These are phyloP conservation scores for Drosophila kohkoa DNA, from an alignment of 1,140 invertebrate species.

Conservation along the genomic window DNA sequence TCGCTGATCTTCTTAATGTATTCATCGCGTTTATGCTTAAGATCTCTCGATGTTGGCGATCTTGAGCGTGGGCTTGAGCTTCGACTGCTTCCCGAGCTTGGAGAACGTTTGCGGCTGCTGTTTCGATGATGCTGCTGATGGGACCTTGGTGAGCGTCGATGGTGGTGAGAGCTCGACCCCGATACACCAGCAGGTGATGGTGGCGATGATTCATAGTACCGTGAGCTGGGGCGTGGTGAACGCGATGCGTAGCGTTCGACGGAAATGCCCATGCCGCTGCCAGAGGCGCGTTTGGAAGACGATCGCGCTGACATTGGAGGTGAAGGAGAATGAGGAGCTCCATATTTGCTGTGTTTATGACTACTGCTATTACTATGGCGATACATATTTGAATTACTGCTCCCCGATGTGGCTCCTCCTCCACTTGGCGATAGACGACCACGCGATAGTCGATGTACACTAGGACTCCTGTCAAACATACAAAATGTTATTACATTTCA, in stretches of 20 bases:
- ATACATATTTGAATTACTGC: constrained; percentile 60
- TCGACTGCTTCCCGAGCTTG: constrained; percentile 65
- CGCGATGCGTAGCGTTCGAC: constrained; percentile 64
- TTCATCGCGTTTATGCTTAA: constrained; percentile 86
- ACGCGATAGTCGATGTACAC: constrained; percentile 66
- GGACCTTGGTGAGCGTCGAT: constrained; percentile 60
- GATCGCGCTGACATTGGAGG: constrained; percentile 65
- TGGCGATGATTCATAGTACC: constrained; percentile 67
- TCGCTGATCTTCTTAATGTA: constrained; percentile 91
- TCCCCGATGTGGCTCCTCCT: constrained; percentile 37
- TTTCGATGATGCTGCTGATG: constrained; percentile 56
- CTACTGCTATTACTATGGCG: constrained; percentile 57
- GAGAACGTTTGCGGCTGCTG: constrained; percentile 67
- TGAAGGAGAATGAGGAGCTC: constrained; percentile 57
- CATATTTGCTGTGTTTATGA: constrained; percentile 72
- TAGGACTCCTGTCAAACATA: constrained; percentile 64
- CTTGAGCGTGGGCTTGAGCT: constrained; percentile 61
- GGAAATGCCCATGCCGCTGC: constrained; percentile 57
- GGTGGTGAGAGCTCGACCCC: constrained; percentile 66
- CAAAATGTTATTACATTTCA: not conserved
- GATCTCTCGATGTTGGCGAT: constrained; percentile 72
- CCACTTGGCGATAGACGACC: constrained; percentile 64
- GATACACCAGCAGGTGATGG: constrained; percentile 54
- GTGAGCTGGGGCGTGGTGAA: constrained; percentile 66
- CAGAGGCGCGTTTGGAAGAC: constrained; percentile 71